Conservation (phyloP, 2,113 vertebrate species). For the Noctilio leporinus region DNA sequence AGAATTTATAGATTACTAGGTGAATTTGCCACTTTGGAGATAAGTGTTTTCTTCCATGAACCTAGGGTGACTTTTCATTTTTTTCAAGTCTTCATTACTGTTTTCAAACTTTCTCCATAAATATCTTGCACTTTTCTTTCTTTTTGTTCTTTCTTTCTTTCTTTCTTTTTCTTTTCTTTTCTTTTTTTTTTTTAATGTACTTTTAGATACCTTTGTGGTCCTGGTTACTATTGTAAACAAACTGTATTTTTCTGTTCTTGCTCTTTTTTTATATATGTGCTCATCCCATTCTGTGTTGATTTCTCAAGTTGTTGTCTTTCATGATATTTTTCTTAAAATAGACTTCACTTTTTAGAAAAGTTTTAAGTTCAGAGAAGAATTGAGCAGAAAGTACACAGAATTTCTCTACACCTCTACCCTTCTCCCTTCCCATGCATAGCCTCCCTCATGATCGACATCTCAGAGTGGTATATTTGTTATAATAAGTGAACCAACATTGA, state of each 20-base stretch:
- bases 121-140: background rate
- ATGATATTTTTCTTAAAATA: background rate
- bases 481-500: background rate
- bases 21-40: background rate
- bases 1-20: background rate
- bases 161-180: conserved; percentile 4
- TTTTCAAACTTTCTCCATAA: background rate
- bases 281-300: background rate
- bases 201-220: background rate
- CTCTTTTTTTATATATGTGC: background rate
- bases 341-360: background rate
- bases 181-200: background rate
- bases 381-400: background rate
- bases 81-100: background rate
- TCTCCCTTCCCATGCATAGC: no score
- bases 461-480: background rate
- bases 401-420: background rate
- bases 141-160: background rate
- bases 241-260: background rate
- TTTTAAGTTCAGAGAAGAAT: background rate
- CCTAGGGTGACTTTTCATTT: background rate
- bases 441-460: background rate
- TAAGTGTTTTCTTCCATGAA: background rate
- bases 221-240: background rate
- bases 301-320: background rate